phyloP scores from a whole-genome alignment of 1,140 invertebrate genomes.

The Drosophila tani region DNA sequence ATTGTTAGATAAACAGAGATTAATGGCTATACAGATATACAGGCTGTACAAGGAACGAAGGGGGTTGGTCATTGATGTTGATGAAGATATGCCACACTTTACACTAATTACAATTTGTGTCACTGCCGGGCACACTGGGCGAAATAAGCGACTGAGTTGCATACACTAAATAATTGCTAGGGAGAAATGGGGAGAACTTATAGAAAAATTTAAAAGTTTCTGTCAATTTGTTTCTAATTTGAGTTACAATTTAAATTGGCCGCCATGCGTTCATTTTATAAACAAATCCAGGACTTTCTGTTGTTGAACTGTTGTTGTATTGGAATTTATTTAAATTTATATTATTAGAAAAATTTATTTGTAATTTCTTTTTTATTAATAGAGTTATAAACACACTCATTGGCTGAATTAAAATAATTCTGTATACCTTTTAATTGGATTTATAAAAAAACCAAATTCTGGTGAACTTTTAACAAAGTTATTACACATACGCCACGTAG shows the following conservation, averaged over 20 bases:
- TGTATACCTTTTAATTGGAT: not conserved
- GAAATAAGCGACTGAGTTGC: slow-evolving; percentile 5
- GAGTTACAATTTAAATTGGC: not conserved
- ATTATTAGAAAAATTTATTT: not conserved
- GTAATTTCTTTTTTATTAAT: not conserved
- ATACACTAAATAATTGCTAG: not conserved
- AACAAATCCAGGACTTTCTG: not conserved
- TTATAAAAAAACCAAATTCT: not conserved
- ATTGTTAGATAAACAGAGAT: slow-evolving; percentile 42
- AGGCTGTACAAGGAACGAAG: slow-evolving; percentile 8
- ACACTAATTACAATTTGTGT: slow-evolving; percentile 50
- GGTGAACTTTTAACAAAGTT: not conserved
- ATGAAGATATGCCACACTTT: slow-evolving; percentile 32
- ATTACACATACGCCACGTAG: not conserved
- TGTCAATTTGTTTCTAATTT: not conserved
- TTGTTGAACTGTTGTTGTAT: not conserved
- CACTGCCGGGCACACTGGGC: slow-evolving; percentile 4
- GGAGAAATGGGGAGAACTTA: not conserved
- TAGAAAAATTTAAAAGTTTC: too few species aligned
- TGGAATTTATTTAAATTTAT: not conserved
- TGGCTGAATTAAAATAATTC: not conserved
- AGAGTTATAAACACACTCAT: not conserved
- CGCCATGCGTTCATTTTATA: not conserved
- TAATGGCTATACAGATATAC: slow-evolving; percentile 39
- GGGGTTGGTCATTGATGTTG: slow-evolving; percentile 21